Evolutionary conservation across 2,888 invertebrate species (phyloP).

Genomic region (Phrixothrix hirtus): DNA sequence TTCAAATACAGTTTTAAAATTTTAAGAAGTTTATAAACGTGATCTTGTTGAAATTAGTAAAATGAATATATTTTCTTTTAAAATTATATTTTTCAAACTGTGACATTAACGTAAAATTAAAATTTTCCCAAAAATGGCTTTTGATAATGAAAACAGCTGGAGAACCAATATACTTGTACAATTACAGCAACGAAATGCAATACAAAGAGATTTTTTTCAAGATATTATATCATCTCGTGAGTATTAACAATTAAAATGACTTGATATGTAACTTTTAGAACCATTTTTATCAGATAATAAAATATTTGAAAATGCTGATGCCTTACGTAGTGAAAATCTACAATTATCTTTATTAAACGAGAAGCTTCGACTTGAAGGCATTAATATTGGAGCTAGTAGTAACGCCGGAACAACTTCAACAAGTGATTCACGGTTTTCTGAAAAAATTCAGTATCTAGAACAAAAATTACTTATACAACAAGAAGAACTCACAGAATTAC

Average conservation of each 20-base stretch:
- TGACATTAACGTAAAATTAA: not conserved
- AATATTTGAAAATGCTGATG: conserved; percentile 80
- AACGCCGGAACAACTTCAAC: conserved; percentile 39
- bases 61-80: conserved; percentile 3
- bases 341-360: conserved; percentile 86
- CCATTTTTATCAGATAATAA: conserved; percentile 72
- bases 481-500: conserved; percentile 90
- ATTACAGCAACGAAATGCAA: conserved; percentile 73
- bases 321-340: conserved; percentile 79
- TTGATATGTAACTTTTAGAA: conserved; percentile 17
- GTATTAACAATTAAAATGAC: conserved; percentile 49
- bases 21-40: no score
- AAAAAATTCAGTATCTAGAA: conserved; percentile 73
- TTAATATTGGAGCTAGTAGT: conserved; percentile 43
- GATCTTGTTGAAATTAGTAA: no score
- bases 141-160: conserved; percentile 61
- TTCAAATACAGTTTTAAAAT: no score
- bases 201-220: conserved; percentile 74
- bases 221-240: conserved; percentile 83
- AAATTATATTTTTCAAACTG: not conserved
- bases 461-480: conserved; percentile 85
- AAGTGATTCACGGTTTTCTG: conserved; percentile 50
- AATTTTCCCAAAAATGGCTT: conserved; percentile 30
- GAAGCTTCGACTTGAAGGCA: conserved; percentile 68
- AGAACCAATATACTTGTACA: conserved; percentile 71